These are phyloP conservation scores for honey bee (Apis mellifera) DNA, from an alignment of 1,140 invertebrate species.

Conservation along the genomic window DNA sequence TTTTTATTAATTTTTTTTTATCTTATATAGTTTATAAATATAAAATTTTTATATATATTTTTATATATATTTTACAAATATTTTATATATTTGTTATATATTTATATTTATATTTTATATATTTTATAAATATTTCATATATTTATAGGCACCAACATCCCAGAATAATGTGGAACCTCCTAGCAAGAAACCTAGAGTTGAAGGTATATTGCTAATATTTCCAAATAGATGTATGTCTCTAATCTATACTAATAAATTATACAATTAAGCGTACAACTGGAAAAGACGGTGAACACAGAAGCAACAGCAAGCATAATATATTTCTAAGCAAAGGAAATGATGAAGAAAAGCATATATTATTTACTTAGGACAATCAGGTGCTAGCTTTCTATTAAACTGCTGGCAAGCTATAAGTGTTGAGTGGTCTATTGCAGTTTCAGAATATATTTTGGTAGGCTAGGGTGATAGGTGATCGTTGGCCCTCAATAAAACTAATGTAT, in stretches of 20 bases:
- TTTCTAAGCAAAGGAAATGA: constrained; percentile 69
- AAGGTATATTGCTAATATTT: constrained; percentile 78
- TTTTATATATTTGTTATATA: constrained; percentile 29
- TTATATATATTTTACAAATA: not conserved
- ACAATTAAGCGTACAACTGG: constrained; percentile 65
- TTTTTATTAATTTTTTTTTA: not conserved
- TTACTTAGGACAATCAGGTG: constrained; percentile 67
- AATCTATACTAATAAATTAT: constrained; percentile 55
- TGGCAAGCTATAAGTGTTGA: constrained; percentile 66
- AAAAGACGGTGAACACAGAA: constrained; percentile 70
- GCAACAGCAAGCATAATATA: constrained; percentile 69
- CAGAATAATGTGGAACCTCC: constrained; percentile 72
- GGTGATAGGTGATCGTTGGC: constrained; percentile 73
- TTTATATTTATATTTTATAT: too few relatives aligned
- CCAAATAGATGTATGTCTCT: constrained; percentile 52
- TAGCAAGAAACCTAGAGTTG: constrained; percentile 73
- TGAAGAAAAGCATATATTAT: constrained; percentile 61
- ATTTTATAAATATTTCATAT: not conserved
- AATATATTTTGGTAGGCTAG: constrained; percentile 73
- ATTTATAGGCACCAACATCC: constrained; percentile 63
- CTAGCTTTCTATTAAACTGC: constrained; percentile 67
- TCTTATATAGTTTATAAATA: not conserved
- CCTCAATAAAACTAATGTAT: constrained; percentile 81
- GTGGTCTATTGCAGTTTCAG: constrained; percentile 60
- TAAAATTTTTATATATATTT: not conserved